Evolutionary conservation across 2,888 invertebrate species (phyloP).

Genomic region (Aricia artaxerxes): DNA sequence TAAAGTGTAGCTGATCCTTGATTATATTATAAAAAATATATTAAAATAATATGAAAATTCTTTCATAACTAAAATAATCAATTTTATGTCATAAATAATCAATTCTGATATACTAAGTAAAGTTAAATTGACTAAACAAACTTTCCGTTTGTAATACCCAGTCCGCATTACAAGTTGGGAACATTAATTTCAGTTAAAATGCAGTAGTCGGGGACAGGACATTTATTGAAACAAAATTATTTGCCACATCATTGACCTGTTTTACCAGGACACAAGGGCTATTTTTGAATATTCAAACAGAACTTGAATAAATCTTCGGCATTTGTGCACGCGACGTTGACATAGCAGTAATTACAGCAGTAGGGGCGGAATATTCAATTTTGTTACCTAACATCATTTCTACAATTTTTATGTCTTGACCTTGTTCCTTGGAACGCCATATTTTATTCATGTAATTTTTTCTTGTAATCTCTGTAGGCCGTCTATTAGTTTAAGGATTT

Average conservation of each 20-base stretch:
- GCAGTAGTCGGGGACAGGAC: slow-evolving; percentile 37
- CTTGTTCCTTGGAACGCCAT: too few relatives aligned
- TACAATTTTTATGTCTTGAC: too few relatives aligned
- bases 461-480: too few relatives aligned
- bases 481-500: too few relatives aligned
- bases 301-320: slow-evolving; percentile 38
- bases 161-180: slow-evolving; percentile 8
- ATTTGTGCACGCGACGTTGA: slow-evolving; percentile 50
- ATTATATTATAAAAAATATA: background rate
- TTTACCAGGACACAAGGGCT: slow-evolving; percentile 34
- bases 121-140: background rate
- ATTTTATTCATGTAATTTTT: too few relatives aligned
- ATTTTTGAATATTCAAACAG: slow-evolving; percentile 31
- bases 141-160: background rate
- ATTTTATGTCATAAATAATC: too few relatives aligned
- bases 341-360: slow-evolving; percentile 53
- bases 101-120: background rate
- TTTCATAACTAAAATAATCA: too few relatives aligned
- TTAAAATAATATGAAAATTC: background rate
- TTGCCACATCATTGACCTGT: slow-evolving; percentile 23
- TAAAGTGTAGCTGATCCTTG: too few relatives aligned
- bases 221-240: slow-evolving; percentile 33
- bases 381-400: slow-evolving; percentile 32
- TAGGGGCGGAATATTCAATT: slow-evolving; percentile 45
- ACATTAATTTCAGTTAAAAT: slow-evolving; percentile 37